A percentile compares a stretch with the other conserved stretches of the same genome.
Evolutionary conservation across 2,113 vertebrate species (phyloP).

Genomic region (Zingel zingel): DNA sequence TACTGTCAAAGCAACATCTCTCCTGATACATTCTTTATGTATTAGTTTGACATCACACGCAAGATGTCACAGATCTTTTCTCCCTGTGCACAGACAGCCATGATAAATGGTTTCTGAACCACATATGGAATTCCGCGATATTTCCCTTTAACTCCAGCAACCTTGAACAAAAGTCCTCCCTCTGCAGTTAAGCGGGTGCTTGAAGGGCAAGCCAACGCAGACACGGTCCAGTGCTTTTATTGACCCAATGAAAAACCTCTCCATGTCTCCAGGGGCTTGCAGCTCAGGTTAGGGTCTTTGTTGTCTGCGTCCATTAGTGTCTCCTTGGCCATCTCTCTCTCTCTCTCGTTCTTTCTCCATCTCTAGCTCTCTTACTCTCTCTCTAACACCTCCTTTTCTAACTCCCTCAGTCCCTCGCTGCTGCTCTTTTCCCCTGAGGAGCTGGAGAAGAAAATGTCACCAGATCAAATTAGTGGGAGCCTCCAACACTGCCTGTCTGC

Average conservation of each 20-base stretch:
- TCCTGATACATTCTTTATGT: conserved; percentile 14
- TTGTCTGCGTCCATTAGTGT: conserved; percentile 83
- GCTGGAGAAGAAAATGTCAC: conserved; percentile 78
- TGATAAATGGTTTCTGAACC: conserved; percentile 11
- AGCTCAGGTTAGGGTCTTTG: conserved; percentile 81
- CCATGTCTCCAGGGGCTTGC: conserved; percentile 63
- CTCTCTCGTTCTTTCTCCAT: conserved; percentile 12
- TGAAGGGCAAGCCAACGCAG: conserved; percentile 72
- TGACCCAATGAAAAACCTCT: conserved; percentile 78
- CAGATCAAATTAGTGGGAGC: conserved; percentile 77
- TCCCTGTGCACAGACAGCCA: neutral
- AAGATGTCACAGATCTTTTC: conserved; percentile 15
- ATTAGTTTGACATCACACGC: neutral
- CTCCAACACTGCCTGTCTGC: conserved; percentile 70
- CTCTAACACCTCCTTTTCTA: conserved; percentile 56
- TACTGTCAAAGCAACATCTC: neutral
- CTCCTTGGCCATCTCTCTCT: conserved; percentile 63
- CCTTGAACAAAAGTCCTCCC: conserved; percentile 77
- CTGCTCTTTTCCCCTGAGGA: conserved; percentile 74
- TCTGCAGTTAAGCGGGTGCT: conserved; percentile 73
- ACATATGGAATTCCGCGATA: conserved; percentile 48
- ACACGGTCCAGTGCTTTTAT: conserved; percentile 81
- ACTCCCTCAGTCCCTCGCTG: conserved; percentile 49
- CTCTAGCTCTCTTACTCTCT: conserved; percentile 22
- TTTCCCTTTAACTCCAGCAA: conserved; percentile 68